Evolutionary conservation across 92 coral and sea anemone species (phyloP).

Genomic region (Zoanthus sansibaricus): DNA sequence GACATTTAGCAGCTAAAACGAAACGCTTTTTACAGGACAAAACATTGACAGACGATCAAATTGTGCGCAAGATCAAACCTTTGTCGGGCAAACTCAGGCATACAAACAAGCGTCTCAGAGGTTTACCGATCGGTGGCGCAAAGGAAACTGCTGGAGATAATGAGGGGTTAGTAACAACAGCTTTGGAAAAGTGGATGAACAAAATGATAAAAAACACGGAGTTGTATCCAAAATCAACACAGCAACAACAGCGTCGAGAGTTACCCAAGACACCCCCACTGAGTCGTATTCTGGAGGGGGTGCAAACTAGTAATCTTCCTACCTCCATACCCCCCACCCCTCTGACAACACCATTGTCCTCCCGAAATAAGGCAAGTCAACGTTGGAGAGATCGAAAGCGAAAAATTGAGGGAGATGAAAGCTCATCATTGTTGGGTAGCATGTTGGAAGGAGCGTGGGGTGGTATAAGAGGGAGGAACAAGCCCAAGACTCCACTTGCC

Average conservation of each 20-base stretch:
- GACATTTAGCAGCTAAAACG: too few relatives aligned
- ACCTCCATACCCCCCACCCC: not conserved
- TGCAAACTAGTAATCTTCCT: not conserved
- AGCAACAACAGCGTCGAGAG: not conserved
- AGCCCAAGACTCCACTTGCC: not conserved
- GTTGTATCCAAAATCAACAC: not conserved
- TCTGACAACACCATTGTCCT: not conserved
- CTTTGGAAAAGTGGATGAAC: slow-evolving; percentile 1
- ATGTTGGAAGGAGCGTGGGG: not conserved
- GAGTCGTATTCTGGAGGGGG: too few relatives aligned
- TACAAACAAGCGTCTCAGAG: too few relatives aligned
- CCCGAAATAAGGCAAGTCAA: not conserved
- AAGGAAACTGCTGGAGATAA: not conserved
- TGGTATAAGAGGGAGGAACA: not conserved
- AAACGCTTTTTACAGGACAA: too few relatives aligned
- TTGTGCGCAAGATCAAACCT: too few relatives aligned
- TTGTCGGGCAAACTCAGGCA: too few relatives aligned
- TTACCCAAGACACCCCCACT: not conserved
- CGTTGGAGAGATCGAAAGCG: not conserved
- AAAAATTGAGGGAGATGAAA: not conserved
- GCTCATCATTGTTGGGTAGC: not conserved
- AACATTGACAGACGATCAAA: too few relatives aligned
- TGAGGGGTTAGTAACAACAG: too few relatives aligned
- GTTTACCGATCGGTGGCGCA: too few relatives aligned
- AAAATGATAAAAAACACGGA: not conserved